Percentiles rank a stretch among this genome's conserved stretches.
Evolutionary conservation across 2,888 invertebrate genomes (phyloP).

Genomic region (Aromia moschata): DNA sequence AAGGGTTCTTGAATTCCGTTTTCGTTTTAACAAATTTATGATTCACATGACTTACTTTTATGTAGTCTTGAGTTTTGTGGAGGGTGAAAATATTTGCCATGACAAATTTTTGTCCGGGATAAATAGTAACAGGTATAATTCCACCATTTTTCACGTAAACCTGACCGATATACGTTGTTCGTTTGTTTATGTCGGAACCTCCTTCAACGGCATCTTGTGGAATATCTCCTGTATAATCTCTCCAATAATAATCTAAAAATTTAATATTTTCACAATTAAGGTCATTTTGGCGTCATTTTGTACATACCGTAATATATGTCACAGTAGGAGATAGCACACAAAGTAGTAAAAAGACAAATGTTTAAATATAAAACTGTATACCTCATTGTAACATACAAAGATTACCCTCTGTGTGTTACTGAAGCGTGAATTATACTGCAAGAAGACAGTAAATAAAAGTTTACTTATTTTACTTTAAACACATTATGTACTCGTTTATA

Average conservation of each 20-base stretch:
- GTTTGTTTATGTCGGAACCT: not conserved
- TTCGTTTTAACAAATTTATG: too few species aligned
- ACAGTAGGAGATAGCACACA: not conserved
- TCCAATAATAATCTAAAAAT: not conserved
- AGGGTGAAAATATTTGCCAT: not conserved
- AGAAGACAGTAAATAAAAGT: not conserved
- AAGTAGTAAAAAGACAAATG: not conserved
- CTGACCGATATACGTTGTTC: slow-evolving; percentile 28
- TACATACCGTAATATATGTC: not conserved
- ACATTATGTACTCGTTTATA: not conserved
- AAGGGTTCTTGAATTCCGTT: too few species aligned
- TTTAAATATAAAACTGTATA: not conserved
- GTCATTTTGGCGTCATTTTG: not conserved
- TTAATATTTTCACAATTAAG: not conserved
- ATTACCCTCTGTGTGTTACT: not conserved
- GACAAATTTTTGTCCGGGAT: slow-evolving; percentile 23
- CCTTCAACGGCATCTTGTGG: not conserved
- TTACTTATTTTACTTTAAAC: not conserved
- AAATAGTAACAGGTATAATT: slow-evolving; percentile 31
- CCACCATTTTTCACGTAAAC: slow-evolving; percentile 31
- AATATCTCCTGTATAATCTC: not conserved
- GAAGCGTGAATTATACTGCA: not conserved
- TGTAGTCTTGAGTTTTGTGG: slow-evolving; percentile 9
- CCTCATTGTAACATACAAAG: too few species aligned
- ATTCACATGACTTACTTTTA: slow-evolving; percentile 28